These are phyloP conservation scores for Eudasyphora cyanicolor DNA, from an alignment of 2,888 invertebrate species.

Conservation along the genomic window DNA sequence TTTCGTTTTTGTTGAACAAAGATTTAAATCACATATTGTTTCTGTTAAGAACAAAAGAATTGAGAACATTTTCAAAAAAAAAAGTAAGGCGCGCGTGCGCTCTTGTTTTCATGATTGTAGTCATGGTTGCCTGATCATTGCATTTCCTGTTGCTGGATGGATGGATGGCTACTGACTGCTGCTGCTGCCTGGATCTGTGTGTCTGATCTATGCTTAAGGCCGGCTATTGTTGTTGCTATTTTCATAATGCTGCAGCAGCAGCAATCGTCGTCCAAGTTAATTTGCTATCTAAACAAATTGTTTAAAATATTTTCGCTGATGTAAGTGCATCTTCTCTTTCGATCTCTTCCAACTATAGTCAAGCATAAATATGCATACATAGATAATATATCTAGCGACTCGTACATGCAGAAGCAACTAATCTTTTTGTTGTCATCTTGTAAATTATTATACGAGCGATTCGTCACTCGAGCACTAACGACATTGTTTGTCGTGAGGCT, in stretches of 20 bases:
- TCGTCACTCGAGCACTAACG: not conserved
- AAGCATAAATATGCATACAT: not conserved
- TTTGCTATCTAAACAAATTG: conserved; percentile 58
- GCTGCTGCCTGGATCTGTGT: conserved; percentile 30
- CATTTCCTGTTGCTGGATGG: conserved; percentile 55
- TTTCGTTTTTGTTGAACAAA: conserved; percentile 39
- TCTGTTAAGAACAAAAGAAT: conserved; percentile 7
- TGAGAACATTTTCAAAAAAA: not conserved
- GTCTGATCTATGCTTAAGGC: conserved; percentile 29
- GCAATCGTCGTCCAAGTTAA: conserved; percentile 45
- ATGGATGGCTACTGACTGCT: too few relatives aligned
- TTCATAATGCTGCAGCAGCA: conserved; percentile 7
- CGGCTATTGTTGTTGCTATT: conserved; percentile 31
- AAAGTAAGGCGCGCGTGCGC: not conserved
- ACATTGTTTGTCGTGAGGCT: not conserved
- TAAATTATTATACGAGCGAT: conserved; percentile 20
- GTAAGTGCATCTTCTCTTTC: conserved; percentile 34
- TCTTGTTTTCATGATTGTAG: conserved; percentile 50
- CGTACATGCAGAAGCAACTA: not conserved
- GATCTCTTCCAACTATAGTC: not conserved
- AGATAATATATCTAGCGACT: not conserved
- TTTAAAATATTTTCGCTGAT: conserved; percentile 46
- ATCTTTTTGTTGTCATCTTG: conserved; percentile 37
- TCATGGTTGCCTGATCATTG: conserved; percentile 60
- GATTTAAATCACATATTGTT: conserved; percentile 46